Evolutionary conservation across 2,113 vertebrate species (phyloP), one percentile per base, ranked within the genome.

Genomic region (Cromileptes altivelis): DNA sequence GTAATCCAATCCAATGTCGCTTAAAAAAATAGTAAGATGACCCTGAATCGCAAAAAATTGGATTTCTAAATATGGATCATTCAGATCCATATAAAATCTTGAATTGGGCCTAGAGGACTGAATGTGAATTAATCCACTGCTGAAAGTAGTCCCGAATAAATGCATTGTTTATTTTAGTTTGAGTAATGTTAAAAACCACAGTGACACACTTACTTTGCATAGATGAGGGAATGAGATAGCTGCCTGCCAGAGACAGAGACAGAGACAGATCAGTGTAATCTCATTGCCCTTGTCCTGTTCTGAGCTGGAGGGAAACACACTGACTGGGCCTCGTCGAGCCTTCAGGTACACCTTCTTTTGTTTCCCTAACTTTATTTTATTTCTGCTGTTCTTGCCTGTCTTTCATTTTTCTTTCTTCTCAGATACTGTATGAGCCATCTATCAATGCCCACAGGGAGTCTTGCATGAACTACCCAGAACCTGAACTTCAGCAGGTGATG

Each of bases 381-480:
- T n/a, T 30, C 40, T 19, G 1, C 4, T 30, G 13, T 62, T 37
- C 53, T n/a, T 14, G 9, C 42, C 33, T 17, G 40, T 47, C 56
- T 62, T 75, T 71, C 61, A 55, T 49, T 45, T 52, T 17, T 68
- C 45, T 57, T 68, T 37, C 61, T 40, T 78, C 70, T 58, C 17
- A 68, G 9, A 71, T 21, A 47, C 80, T 75, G 64, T 53, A 56
- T 40, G 55, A 84, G 57, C n/a, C 11, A 23, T 37, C 70, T 62
- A 10, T 27, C 25, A 13, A 21, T 40, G 11, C 49, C 63, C 14
- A 56, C 2, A 3, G 18, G 27, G 30, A 68, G 56, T 33, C 42
- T 61, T 67, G 25, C 4, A 2, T 63, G 30, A n/a, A 18, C n/a
- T 23, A 8, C 70, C 53, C 62, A 33, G 42, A 50, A 47, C 50